Conservation (phyloP, 1,140 invertebrate species). For the Conus ventricosus region DNA sequence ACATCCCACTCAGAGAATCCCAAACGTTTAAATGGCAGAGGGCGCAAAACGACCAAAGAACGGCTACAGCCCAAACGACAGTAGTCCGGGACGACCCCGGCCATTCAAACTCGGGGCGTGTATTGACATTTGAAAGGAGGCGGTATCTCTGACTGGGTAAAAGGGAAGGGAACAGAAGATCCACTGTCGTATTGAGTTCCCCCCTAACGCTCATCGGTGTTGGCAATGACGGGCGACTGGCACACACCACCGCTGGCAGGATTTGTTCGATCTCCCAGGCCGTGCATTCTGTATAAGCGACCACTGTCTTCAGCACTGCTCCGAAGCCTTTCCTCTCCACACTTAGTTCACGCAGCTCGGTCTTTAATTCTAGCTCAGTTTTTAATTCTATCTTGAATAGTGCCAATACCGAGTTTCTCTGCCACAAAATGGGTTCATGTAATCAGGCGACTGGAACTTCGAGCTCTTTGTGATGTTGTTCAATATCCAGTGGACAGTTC, state of each 20-base stretch:
- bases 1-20: not conserved
- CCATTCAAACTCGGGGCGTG: not conserved
- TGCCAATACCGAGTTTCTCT: not conserved
- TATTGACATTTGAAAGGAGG: constrained; percentile 4
- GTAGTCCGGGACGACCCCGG: not conserved
- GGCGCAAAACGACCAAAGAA: not conserved
- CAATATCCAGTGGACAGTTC: not conserved
- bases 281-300: not conserved
- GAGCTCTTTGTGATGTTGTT: not conserved
- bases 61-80: not conserved
- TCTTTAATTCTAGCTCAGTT: not conserved
- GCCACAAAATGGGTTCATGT: not conserved
- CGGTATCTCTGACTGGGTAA: not conserved
- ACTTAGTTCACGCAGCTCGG: not conserved
- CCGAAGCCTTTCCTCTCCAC: not conserved
- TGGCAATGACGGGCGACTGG: not conserved
- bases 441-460: not conserved
- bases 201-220: not conserved
- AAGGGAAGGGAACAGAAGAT: not conserved
- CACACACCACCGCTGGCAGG: not conserved
- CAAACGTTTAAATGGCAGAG: not conserved
- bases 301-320: not conserved
- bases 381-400: not conserved
- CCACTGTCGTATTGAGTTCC: not conserved
- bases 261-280: not conserved